Conservation (phyloP, 2,113 vertebrate species). For the Chaetura pelagica region DNA sequence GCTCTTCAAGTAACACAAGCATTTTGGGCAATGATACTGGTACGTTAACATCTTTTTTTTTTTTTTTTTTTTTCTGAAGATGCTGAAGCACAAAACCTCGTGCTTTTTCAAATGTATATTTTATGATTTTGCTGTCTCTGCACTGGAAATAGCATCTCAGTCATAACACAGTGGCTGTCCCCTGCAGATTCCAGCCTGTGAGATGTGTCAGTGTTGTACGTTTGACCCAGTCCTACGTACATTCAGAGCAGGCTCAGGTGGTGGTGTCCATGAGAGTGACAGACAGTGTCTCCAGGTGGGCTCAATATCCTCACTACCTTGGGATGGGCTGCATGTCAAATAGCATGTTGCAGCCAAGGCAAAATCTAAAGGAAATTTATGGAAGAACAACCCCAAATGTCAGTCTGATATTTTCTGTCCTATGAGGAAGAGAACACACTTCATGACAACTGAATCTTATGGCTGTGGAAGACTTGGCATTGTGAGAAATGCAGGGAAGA, state of each 20-base stretch:
- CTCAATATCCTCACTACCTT: background rate
- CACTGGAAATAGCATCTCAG: background rate
- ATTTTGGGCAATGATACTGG: background rate
- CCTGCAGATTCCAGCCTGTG: background rate
- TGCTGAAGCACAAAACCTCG: background rate
- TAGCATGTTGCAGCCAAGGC: background rate
- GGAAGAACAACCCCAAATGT: background rate
- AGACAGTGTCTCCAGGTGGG: background rate
- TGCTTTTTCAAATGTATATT: background rate
- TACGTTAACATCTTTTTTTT: background rate
- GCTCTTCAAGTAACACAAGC: background rate
- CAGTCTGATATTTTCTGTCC: background rate
- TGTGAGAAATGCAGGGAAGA: background rate
- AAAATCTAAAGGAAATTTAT: background rate
- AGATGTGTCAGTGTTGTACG: background rate
- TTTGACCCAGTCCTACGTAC: background rate
- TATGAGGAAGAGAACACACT: rapidly evolving
- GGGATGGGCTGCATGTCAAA: background rate
- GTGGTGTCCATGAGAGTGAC: background rate
- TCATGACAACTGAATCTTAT: background rate
- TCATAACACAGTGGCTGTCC: background rate
- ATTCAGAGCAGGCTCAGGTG: background rate
- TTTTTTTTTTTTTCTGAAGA: background rate
- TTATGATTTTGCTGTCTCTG: background rate
- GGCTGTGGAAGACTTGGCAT: background rate